A percentile compares a stretch with the other conserved stretches of the same genome.
These are phyloP conservation scores for Tragulus kanchil DNA, from an alignment of 2,113 vertebrate genomes.

Conservation along the genomic window DNA sequence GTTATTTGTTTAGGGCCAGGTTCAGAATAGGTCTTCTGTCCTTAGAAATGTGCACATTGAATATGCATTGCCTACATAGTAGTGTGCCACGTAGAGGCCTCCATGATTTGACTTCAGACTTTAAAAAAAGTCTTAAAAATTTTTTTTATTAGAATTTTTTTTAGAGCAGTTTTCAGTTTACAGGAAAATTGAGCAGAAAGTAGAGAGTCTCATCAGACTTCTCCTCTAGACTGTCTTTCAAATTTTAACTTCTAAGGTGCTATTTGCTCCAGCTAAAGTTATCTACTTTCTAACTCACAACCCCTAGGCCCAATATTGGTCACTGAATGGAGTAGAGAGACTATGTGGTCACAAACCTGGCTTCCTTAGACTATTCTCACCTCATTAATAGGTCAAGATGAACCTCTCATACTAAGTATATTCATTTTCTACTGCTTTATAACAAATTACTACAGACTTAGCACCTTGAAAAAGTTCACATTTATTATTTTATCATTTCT, in stretches of 20 bases:
- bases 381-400: background rate
- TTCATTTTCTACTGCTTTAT: background rate
- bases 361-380: background rate
- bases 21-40: background rate
- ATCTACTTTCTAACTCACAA: background rate
- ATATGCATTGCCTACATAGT: background rate
- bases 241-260: background rate
- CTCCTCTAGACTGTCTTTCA: background rate
- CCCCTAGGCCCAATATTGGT: background rate
- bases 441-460: background rate
- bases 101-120: background rate
- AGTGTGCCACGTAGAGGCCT: background rate
- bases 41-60: background rate
- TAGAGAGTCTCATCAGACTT: background rate
- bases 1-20: conserved; percentile 18
- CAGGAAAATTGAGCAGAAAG: conserved; percentile 32
- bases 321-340: background rate
- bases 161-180: conserved; percentile 19
- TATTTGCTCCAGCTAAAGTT: background rate
- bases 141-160: background rate
- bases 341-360: background rate
- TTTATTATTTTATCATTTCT: background rate
- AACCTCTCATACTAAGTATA: background rate
- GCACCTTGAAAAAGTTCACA: background rate
- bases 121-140: background rate